Evolutionary conservation across 2,113 vertebrate genomes (phyloP).

Genomic region (Podarcis raffonei): DNA sequence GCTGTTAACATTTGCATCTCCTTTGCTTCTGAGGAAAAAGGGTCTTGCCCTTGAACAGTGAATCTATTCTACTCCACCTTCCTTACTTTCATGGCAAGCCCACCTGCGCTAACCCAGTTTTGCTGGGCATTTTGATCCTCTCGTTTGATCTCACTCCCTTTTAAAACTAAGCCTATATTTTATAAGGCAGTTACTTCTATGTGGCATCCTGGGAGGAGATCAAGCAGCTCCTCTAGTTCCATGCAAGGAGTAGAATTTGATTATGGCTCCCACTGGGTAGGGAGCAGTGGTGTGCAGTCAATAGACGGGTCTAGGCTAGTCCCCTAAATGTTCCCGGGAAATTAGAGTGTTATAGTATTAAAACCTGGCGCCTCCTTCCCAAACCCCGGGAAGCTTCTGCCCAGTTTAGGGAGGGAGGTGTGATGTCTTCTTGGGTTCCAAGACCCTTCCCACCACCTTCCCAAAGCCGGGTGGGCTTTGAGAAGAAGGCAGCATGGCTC

Average conservation of each 20-base stretch:
- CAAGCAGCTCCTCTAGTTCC: not conserved
- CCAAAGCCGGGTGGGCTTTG: too few species aligned
- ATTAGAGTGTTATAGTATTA: too few species aligned
- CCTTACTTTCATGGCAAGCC: not conserved
- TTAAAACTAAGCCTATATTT: not conserved
- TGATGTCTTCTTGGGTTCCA: too few species aligned
- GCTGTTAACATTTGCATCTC: slow-evolving; percentile 23
- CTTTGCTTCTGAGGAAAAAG: not conserved
- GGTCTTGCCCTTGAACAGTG: not conserved
- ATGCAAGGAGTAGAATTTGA: not conserved
- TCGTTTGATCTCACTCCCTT: not conserved
- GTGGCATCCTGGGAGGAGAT: not conserved
- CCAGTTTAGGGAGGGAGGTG: too few species aligned
- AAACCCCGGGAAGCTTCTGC: too few species aligned
- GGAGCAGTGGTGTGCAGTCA: too few species aligned
- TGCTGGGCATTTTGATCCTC: not conserved
- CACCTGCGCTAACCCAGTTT: not conserved
- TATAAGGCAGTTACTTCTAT: not conserved
- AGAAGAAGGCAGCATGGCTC: too few species aligned
- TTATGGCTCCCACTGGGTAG: too few species aligned
- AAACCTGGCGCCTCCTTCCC: too few species aligned
- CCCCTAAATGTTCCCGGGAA: too few species aligned
- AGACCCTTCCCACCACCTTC: too few species aligned
- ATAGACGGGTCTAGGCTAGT: too few species aligned
- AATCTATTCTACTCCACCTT: not conserved